Evolutionary conservation across 2,888 invertebrate species (phyloP).

Genomic region (Dascillus cervinus): DNA sequence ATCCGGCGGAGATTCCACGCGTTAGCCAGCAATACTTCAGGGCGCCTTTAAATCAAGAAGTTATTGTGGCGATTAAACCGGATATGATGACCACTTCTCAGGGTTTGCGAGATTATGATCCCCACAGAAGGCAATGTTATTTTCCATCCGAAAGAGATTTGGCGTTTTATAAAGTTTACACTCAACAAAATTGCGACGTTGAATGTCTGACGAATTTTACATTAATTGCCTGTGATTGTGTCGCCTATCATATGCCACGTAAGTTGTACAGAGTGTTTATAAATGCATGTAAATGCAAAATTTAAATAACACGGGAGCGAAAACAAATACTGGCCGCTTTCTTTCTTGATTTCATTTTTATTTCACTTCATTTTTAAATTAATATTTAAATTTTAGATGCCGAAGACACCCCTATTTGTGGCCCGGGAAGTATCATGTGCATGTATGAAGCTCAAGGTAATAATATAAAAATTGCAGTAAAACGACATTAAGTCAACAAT

Average conservation of each 20-base stretch:
- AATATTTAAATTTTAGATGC: conserved; percentile 43
- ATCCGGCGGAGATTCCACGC: conserved; percentile 61
- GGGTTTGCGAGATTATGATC: conserved; percentile 55
- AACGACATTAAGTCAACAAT: too few relatives aligned
- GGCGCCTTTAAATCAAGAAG: conserved; percentile 61
- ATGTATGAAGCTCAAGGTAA: conserved; percentile 48
- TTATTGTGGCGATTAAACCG: conserved; percentile 63
- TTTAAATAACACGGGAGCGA: too few relatives aligned
- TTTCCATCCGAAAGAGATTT: conserved; percentile 59
- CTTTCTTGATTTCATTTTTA: neutral
- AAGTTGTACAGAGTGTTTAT: conserved; percentile 20
- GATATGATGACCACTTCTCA: conserved; percentile 69
- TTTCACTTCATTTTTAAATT: conserved; percentile 1
- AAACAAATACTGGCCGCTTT: too few relatives aligned
- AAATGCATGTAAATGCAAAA: too few relatives aligned
- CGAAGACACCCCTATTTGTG: conserved; percentile 50
- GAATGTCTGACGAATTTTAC: conserved; percentile 67
- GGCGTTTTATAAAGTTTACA: conserved; percentile 59
- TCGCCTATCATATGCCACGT: conserved; percentile 64
- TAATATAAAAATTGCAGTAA: too few relatives aligned
- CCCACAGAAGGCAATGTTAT: conserved; percentile 60
- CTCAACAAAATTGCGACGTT: conserved; percentile 65
- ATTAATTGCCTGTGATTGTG: conserved; percentile 54
- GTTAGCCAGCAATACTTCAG: conserved; percentile 64
- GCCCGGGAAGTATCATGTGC: conserved; percentile 48